phyloP scores from a whole-genome alignment of 1,140 invertebrate genomes.

The Dreissena rostriformis region DNA sequence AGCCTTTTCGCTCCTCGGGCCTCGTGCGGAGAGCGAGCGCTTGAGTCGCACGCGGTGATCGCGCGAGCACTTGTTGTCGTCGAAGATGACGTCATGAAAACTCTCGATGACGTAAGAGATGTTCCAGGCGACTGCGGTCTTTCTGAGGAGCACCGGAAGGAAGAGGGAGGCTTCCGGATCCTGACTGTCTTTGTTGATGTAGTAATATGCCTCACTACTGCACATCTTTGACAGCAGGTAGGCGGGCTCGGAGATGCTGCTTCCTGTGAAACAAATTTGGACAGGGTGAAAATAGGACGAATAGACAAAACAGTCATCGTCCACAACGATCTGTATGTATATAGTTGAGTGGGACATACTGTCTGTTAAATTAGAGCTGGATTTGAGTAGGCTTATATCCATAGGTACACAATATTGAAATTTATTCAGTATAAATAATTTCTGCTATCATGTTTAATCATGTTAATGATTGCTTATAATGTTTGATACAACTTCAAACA shows the following conservation, averaged over 20 bases:
- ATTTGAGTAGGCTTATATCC: too few species aligned
- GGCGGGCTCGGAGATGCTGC: constrained; percentile 63
- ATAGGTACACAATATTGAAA: too few species aligned
- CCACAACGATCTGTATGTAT: too few species aligned
- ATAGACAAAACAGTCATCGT: too few species aligned
- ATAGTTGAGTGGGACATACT: too few species aligned
- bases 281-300: too few species aligned
- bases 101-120: constrained; percentile 61
- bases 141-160: constrained; percentile 72
- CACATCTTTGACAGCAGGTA: constrained; percentile 71
- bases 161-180: constrained; percentile 66
- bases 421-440: too few species aligned
- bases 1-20: constrained; percentile 35
- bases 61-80: constrained; percentile 58
- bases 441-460: too few species aligned
- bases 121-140: constrained; percentile 71
- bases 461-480: too few species aligned
- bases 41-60: constrained; percentile 65
- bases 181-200: constrained; percentile 61
- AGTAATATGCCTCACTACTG: constrained; percentile 72
- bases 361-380: too few species aligned
- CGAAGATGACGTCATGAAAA: constrained; percentile 60
- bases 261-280: constrained; percentile 44
- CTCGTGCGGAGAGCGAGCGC: neutral
- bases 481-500: too few species aligned